Evolutionary conservation across 2,888 invertebrate genomes (phyloP).

Genomic region (Mythimna loreyi): DNA sequence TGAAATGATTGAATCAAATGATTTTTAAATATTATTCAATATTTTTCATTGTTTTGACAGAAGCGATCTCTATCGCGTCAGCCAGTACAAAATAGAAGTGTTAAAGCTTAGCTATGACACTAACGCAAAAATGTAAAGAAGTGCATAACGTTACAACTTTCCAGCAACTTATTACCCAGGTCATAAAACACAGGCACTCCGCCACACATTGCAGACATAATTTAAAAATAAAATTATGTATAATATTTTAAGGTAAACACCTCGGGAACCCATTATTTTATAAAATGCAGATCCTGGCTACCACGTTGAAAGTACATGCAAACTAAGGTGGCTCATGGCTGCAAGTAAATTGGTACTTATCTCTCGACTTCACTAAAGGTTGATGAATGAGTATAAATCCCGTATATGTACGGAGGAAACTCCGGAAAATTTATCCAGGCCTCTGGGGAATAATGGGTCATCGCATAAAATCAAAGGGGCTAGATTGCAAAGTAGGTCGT

Average conservation of each 20-base stretch:
- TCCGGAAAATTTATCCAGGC: slow-evolving; percentile 64
- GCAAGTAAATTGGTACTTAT: slow-evolving; percentile 66
- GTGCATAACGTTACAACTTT: background rate
- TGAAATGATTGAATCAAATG: too few species aligned
- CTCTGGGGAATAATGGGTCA: slow-evolving; percentile 65
- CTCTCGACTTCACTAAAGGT: slow-evolving; percentile 58
- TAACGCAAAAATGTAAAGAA: too few species aligned
- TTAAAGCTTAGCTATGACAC: background rate
- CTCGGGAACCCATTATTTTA: slow-evolving; percentile 50
- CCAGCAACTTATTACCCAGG: background rate
- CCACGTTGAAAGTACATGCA: slow-evolving; percentile 55
- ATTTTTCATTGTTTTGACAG: too few species aligned
- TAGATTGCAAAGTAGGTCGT: slow-evolving; percentile 63
- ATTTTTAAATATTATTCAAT: too few species aligned
- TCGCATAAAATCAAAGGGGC: slow-evolving; percentile 66
- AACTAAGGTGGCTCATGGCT: slow-evolving; percentile 54
- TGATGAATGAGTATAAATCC: slow-evolving; percentile 68
- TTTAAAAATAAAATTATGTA: slow-evolving; percentile 42
- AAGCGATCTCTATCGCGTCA: too few species aligned
- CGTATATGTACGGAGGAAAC: slow-evolving; percentile 49
- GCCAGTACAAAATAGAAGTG: background rate
- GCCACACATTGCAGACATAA: slow-evolving; percentile 11
- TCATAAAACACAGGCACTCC: slow-evolving; percentile 26
- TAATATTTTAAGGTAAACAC: slow-evolving; percentile 54
- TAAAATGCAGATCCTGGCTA: slow-evolving; percentile 52